These are phyloP conservation scores for Zaprionus capensis DNA, from an alignment of 1,140 invertebrate genomes.

Conservation along the genomic window DNA sequence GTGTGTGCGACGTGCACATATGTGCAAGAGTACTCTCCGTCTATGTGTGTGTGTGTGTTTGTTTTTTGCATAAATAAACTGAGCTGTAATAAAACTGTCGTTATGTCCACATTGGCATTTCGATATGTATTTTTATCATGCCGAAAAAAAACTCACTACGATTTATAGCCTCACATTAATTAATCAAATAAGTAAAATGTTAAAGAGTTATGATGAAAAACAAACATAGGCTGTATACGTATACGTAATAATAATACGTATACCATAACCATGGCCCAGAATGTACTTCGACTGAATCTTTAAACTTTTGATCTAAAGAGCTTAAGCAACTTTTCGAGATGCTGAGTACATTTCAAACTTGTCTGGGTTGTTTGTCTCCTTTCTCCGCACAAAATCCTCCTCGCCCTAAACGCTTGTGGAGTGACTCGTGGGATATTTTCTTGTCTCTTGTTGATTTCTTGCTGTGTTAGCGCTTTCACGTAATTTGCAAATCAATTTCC, in stretches of 20 bases:
- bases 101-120: not conserved
- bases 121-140: not conserved
- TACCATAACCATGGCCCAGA: not conserved
- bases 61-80: constrained; percentile 32
- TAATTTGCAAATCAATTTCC: constrained; percentile 45
- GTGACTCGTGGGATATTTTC: constrained; percentile 29
- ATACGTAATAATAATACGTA: not conserved
- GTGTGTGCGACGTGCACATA: not conserved
- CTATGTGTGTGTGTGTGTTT: not conserved
- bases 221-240: not conserved
- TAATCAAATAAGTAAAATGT: not conserved
- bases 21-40: not conserved
- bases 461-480: constrained; percentile 50
- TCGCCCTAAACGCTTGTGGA: not conserved
- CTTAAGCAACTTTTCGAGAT: not conserved
- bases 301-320: not conserved
- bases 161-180: not conserved
- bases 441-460: constrained; percentile 27
- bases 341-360: not conserved
- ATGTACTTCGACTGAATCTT: not conserved
- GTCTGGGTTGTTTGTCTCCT: not conserved
- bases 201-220: not conserved
- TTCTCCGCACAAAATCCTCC: too few species aligned
- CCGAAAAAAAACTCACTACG: not conserved
- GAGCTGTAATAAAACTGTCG: constrained; percentile 7